A percentile compares a stretch with the other conserved stretches of the same genome.
phyloP scores from a whole-genome alignment of 1,140 invertebrate species.

The Bombus balteatus region DNA sequence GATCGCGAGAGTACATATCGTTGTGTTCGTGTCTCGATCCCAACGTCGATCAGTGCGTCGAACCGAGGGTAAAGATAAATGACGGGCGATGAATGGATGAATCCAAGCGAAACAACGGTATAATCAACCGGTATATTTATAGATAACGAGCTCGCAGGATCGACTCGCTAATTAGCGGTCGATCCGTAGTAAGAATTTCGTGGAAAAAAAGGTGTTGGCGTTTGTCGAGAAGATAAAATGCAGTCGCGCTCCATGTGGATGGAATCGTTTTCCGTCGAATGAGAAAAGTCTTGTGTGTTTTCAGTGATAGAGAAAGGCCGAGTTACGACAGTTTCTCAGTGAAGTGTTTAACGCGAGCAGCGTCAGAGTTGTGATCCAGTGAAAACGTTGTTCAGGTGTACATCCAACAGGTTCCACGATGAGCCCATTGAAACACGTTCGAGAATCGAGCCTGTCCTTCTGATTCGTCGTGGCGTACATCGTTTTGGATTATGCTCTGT shows the following conservation, averaged over 20 bases:
- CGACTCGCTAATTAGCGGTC: conserved; percentile 2
- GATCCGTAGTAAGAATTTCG: conserved; percentile 2
- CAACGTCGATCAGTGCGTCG: not conserved
- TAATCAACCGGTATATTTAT: conserved; percentile 19
- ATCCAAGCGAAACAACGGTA: not conserved
- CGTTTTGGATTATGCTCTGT: conserved; percentile 56
- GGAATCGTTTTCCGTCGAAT: not conserved
- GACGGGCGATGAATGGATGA: not conserved
- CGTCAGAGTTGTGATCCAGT: not conserved
- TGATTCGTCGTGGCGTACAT: conserved; percentile 17
- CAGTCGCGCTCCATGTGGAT: not conserved
- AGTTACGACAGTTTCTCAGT: conserved; percentile 23
- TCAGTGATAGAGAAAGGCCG: conserved; percentile 21
- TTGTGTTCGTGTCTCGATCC: not conserved
- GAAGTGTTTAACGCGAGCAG: conserved; percentile 10
- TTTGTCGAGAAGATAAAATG: not conserved
- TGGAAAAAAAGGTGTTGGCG: conserved; percentile 3
- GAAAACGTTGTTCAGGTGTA: conserved; percentile 36
- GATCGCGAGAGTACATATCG: no score
- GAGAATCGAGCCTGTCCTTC: not conserved
- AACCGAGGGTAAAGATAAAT: not conserved
- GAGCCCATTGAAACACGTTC: not conserved
- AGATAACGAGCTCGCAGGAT: conserved; percentile 34
- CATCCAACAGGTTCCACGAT: conserved; percentile 29
- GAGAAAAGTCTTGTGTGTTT: not conserved